Evolutionary conservation across 1,140 invertebrate species (phyloP).

Genomic region (Nasonia longicornis): DNA sequence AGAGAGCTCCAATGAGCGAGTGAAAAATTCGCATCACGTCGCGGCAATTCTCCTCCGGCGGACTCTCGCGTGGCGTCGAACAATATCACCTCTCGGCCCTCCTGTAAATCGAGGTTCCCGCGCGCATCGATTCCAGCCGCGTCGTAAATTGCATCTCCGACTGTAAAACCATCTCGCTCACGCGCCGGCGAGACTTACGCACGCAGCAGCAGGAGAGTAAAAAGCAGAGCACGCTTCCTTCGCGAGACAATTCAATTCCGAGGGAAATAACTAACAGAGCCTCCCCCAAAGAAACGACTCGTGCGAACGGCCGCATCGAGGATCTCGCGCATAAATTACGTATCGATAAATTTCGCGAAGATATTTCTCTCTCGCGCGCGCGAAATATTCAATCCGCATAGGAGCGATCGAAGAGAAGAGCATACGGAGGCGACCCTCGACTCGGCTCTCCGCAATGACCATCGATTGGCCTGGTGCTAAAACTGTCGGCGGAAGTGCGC

Average conservation of each 20-base stretch:
- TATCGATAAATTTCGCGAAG: not conserved
- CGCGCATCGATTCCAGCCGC: constrained; percentile 14
- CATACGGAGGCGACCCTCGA: not conserved
- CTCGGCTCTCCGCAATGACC: constrained; percentile 7
- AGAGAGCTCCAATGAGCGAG: not conserved
- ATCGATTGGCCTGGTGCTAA: constrained; percentile 58
- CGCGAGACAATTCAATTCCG: constrained; percentile 39
- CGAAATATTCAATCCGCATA: not conserved
- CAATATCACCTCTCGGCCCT: not conserved
- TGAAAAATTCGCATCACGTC: constrained; percentile 19
- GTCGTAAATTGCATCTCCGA: constrained; percentile 35
- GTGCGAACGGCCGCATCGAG: too few species aligned
- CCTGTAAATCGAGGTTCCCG: not conserved
- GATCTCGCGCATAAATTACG: too few species aligned
- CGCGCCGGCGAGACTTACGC: not conserved
- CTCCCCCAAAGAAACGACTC: too few species aligned
- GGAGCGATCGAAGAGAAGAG: constrained; percentile 23
- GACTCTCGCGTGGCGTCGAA: not conserved
- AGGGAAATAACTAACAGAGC: constrained; percentile 25
- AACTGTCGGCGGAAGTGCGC: constrained; percentile 52
- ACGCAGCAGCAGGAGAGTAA: not conserved
- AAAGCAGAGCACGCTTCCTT: constrained; percentile 14
- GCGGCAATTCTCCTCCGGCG: not conserved
- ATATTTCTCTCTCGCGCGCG: not conserved
- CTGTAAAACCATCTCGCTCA: constrained; percentile 3